Percentiles rank a stretch among this genome's conserved stretches.
Evolutionary conservation across 2,797 vertebrate species (phyloP).

Genomic region (Chaunax sp.): DNA sequence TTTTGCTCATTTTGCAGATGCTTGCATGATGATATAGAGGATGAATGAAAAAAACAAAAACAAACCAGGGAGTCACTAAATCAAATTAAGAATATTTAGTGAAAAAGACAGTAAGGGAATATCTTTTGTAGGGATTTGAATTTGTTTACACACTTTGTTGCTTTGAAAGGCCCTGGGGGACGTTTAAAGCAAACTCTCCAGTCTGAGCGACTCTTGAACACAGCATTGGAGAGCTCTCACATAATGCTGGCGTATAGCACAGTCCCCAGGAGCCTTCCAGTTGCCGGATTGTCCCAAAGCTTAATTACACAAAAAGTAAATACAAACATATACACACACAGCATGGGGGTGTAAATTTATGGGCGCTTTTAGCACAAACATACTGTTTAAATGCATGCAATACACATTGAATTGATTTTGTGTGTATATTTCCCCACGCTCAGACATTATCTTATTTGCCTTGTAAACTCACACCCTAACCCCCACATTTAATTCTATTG

Average conservation of each 20-base stretch:
- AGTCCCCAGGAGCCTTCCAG: conserved; percentile 38
- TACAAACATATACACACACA: conserved; percentile 16
- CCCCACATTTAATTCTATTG: conserved; percentile 13
- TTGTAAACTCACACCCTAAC: background rate
- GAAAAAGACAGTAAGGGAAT: conserved; percentile 22
- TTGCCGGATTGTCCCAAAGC: conserved; percentile 28
- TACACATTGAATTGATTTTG: conserved; percentile 9
- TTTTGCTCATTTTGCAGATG: conserved; percentile 3
- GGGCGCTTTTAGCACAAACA: conserved; percentile 7
- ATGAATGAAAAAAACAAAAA: background rate
- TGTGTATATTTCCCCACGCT: background rate
- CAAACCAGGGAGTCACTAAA: background rate
- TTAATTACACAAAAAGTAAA: conserved; percentile 41
- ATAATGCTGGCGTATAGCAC: conserved; percentile 14
- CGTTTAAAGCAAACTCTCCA: conserved; percentile 55
- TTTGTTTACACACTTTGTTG: conserved; percentile 26
- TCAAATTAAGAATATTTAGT: conserved; percentile 13
- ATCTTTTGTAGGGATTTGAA: conserved; percentile 38
- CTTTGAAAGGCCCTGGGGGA: conserved; percentile 34
- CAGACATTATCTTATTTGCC: background rate
- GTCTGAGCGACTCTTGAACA: conserved; percentile 49
- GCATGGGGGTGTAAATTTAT: background rate
- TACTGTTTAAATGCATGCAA: conserved; percentile 4
- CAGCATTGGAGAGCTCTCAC: conserved; percentile 55
- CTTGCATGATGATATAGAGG: background rate